These are phyloP conservation scores for Phortica okadai DNA, from an alignment of 2,888 invertebrate species.

Conservation along the genomic window DNA sequence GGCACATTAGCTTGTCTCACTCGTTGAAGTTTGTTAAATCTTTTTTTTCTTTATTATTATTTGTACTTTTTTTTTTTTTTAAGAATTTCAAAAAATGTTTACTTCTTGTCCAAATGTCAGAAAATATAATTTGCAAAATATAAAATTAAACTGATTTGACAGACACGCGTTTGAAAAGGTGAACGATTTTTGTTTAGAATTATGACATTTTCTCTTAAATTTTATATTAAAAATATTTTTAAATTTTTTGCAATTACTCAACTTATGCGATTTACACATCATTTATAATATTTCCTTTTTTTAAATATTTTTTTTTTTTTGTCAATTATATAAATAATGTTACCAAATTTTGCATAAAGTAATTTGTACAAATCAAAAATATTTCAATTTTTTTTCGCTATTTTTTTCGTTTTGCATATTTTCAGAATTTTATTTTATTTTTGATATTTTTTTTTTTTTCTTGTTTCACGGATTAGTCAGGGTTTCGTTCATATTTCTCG, in stretches of 20 bases:
- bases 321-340: conserved; percentile 69
- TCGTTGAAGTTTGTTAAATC: background rate
- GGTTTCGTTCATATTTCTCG: conserved; percentile 68
- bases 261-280: background rate
- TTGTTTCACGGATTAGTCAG: conserved; percentile 73
- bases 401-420: conserved; percentile 12
- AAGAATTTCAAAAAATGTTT: background rate
- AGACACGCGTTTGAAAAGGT: conserved; percentile 49
- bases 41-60: conserved; percentile 24
- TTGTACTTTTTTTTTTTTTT: conserved; percentile 15
- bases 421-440: conserved; percentile 45
- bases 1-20: conserved; percentile 35
- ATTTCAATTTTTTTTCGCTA: conserved; percentile 25
- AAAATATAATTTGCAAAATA: conserved; percentile 38
- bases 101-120: conserved; percentile 24
- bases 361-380: conserved; percentile 67
- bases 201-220: conserved; percentile 2
- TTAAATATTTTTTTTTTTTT: conserved; percentile 30
- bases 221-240: background rate
- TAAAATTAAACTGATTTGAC: conserved; percentile 59
- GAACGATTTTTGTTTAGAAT: conserved; percentile 18
- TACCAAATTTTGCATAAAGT: conserved; percentile 73
- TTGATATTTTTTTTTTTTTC: conserved; percentile 51
- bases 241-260: background rate
- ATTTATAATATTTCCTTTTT: conserved; percentile 7